Evolutionary conservation across 2,888 invertebrate species (phyloP).

Genomic region (Pristionchus fissidentatus): DNA sequence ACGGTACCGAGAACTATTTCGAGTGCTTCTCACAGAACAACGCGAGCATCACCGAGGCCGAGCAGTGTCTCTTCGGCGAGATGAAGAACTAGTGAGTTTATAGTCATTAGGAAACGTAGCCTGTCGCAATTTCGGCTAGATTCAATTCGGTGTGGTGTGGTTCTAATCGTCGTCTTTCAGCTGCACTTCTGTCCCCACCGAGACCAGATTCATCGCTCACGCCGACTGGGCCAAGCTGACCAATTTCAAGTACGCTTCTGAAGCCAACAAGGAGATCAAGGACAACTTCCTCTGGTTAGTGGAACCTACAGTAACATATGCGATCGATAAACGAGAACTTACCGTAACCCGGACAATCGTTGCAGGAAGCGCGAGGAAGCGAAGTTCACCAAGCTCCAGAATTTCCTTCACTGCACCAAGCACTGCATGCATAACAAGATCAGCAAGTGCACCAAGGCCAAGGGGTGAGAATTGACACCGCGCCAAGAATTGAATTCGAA

Average conservation of each 20-base stretch:
- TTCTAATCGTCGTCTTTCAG: slow-evolving; percentile 14
- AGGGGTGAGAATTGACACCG: neutral
- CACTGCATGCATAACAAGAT: slow-evolving; percentile 40
- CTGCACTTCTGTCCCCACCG: neutral
- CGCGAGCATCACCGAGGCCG: neutral
- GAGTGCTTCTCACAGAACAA: neutral
- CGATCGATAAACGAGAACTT: neutral
- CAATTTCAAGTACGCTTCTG: neutral
- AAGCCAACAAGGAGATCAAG: neutral
- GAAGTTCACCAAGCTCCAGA: slow-evolving; percentile 24
- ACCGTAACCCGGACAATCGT: neutral
- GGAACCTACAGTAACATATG: too few relatives aligned
- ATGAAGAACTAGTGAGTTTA: neutral
- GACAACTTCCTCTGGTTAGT: neutral
- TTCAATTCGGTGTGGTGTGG: neutral
- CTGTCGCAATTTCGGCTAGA: neutral
- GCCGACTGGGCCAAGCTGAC: neutral
- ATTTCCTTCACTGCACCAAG: slow-evolving; percentile 44
- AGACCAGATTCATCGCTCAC: neutral
- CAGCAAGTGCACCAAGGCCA: neutral
- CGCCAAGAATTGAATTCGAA: neutral
- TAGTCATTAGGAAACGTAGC: slow-evolving; percentile 2
- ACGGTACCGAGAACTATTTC: neutral
- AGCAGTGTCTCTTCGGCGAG: neutral
- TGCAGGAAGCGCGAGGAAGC: neutral